phyloP scores from a whole-genome alignment of 1,140 invertebrate species.

The Anastrepha ludens region DNA sequence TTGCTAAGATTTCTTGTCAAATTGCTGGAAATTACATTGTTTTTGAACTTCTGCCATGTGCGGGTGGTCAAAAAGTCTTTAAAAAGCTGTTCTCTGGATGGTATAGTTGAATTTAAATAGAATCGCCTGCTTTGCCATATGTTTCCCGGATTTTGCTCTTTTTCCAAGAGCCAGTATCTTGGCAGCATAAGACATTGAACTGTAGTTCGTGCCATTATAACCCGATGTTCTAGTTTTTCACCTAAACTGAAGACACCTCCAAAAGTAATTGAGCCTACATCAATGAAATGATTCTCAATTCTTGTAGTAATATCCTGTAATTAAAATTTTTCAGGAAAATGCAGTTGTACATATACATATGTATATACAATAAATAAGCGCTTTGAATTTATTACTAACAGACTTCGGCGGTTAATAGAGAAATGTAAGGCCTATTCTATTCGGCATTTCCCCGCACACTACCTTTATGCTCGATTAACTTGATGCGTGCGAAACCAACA shows the following conservation, averaged over 20 bases:
- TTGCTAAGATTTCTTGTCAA: conserved; percentile 31
- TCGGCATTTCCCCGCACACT: no score
- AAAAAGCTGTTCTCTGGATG: conserved; percentile 75
- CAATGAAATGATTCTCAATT: conserved; percentile 67
- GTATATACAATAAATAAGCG: no score
- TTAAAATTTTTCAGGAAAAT: neutral
- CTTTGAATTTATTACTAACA: no score
- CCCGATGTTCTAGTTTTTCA: conserved; percentile 76
- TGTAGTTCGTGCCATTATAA: conserved; percentile 75
- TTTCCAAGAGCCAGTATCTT: conserved; percentile 76
- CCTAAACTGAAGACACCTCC: conserved; percentile 74
- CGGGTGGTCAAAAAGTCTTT: conserved; percentile 74
- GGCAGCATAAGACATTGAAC: conserved; percentile 77
- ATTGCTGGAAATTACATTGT: conserved; percentile 70
- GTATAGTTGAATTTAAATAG: conserved; percentile 77
- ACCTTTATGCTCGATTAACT: no score
- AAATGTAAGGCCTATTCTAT: no score
- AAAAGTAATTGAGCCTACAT: conserved; percentile 68
- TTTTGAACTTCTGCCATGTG: conserved; percentile 76
- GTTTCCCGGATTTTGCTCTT: conserved; percentile 77
- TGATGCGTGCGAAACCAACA: no score
- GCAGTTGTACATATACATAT: no score
- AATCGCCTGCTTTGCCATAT: conserved; percentile 77
- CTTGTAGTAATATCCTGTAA: conserved; percentile 18
- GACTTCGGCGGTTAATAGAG: no score